Evolutionary conservation across 2,888 invertebrate species (phyloP).

Genomic region (Polymixis flavicincta): DNA sequence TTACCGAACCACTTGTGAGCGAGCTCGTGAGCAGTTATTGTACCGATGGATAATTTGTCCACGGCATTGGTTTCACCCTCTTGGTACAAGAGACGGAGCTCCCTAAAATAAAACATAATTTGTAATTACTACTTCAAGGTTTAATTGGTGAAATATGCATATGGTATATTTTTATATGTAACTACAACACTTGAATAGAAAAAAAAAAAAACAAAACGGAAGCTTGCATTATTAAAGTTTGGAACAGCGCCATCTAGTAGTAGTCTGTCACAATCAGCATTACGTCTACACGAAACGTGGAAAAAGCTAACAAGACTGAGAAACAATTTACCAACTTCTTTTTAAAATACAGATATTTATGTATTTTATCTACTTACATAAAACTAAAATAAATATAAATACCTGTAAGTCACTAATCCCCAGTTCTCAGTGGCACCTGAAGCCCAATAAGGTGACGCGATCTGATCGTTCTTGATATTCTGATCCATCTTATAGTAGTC

Average conservation of each 20-base stretch:
- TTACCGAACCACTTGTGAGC: slow-evolving; percentile 96
- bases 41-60: slow-evolving; percentile 86
- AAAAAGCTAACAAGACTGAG: neutral
- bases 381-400: neutral
- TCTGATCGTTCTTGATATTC: slow-evolving; percentile 86
- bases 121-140: neutral
- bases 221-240: neutral
- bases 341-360: too few relatives aligned
- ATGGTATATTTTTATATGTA: too few relatives aligned
- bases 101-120: slow-evolving; percentile 74
- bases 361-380: neutral
- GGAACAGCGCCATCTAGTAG: slow-evolving; percentile 13
- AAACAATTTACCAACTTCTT: neutral
- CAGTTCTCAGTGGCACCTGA: slow-evolving; percentile 89
- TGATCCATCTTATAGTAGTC: slow-evolving; percentile 83
- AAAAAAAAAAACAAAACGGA: neutral
- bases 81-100: slow-evolving; percentile 84
- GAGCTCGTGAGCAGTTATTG: slow-evolving; percentile 90
- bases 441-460: slow-evolving; percentile 87
- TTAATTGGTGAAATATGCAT: neutral
- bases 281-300: neutral
- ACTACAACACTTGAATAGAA: neutral
- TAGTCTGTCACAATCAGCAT: neutral
- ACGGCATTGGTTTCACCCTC: slow-evolving; percentile 83
- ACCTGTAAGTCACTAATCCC: slow-evolving; percentile 88